Base-by-base conservation (phyloP, 2,113 vertebrate species). In the Anoplopoma fimbria region DNA sequence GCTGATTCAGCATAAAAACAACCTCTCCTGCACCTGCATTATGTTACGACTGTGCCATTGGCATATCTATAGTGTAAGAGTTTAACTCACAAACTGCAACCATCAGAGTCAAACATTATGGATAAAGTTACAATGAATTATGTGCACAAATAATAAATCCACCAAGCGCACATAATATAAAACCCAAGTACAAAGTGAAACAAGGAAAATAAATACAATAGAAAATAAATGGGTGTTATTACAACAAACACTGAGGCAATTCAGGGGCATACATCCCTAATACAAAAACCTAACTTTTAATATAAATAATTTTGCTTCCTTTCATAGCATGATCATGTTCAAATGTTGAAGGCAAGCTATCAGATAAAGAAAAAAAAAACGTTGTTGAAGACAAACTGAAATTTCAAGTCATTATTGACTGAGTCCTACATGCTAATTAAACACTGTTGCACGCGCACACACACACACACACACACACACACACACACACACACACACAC, bases 1-100 rank as follows among this genome's bases (percentile, higher is more conserved):
- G 88, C 89, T 88, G 84, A 92, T 75, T 89, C 84, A 91, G 85
- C 87, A 45, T 9, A n/a, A 77, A 80, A n/a, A 49, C 10, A 55
- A 82, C 63, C 63, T 86, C 69, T 81, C 42, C 62, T 78, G 69
- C 78, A 70, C 60, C 84, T 83, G 73, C 4, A 33, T 82, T 81
- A 76, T 19, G 60, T 79, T 81, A 79, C 76, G 45, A 60, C 70
- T 69, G 27, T 78, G 67, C 83, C 42, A 34, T n/a, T n/a, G 72
- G 6, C 27, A 49, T 36, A 23, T 53, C 65, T 60, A 29, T 34
- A 55, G 58, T 72, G 21, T 70, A 60, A 72, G 17, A 71, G 27
- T 65, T 83, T 42, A 58, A 40, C 17, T 75, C 34, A 15, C 29
- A 49, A 29, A 8, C 69, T 14, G n/a, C n/a, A 65, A 40, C 40